Base-by-base conservation (phyloP, 1,140 invertebrate species). In the Aleiodes sp. region DNA sequence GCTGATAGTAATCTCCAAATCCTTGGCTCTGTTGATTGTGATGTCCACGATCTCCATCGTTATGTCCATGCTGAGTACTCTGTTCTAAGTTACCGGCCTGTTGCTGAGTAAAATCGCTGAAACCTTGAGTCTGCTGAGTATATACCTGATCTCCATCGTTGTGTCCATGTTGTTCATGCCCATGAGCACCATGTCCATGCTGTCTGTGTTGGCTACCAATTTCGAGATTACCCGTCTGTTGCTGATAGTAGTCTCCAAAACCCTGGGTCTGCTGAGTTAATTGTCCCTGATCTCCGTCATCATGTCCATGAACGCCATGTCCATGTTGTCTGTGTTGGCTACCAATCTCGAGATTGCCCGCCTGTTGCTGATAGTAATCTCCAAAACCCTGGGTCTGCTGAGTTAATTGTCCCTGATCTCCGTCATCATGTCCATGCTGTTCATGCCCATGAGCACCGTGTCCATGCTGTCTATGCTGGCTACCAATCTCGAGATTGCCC, bases 201-300 rank as follows among this genome's bases (percentile, higher is more conserved):
- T 24, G 60, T 39, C 9, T 35, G 19, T 64, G 29, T 31, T 39
- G 26, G 8, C 10, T 71, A 31, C 57, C 68, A 57, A 67, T 65
- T 31, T 75, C 66, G 0, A 71, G 41, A 9, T 63, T 35, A 21
- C 61, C 67, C n/a, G 41, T 19, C 1, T n/a, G 59, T 19, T 77
- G 75, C 29, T 77, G 75, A 1, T 68, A 65, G 2, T 65, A 56
- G 69, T 78, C 68, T 6, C 70, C 35, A 21, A 33, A 16, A 12
- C 69, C 60, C n/a, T 77, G 72, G 14, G 72, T 72, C 57, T 81
- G 73, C 70, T 85, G 82, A 0, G 73, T n/a, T 12, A 12, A 43
- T 14, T 43, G 12, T 6, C n/a, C 39, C 1, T 43, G 1, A n/a
- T 43, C 39, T 12, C n/a, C n/a, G 16, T 43, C 39, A 3, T 26